These are phyloP conservation scores for Aleiodes testaceus DNA, from an alignment of 2,888 invertebrate species.

Conservation along the genomic window DNA sequence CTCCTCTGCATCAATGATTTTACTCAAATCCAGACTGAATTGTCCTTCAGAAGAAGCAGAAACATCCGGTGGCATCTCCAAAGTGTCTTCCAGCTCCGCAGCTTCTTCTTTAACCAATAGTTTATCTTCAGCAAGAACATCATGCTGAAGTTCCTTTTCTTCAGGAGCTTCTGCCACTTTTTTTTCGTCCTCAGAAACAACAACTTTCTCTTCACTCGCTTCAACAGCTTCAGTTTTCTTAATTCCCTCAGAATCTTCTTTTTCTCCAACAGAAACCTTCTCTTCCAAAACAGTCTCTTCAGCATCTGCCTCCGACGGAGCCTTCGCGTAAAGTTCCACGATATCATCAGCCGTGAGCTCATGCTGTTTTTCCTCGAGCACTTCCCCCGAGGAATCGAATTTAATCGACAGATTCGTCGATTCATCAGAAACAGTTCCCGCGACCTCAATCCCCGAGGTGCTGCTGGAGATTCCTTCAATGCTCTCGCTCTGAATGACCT, in stretches of 20 bases:
- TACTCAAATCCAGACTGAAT: not conserved
- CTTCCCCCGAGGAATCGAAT: not conserved
- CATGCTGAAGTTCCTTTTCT: no score
- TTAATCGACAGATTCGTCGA: conserved; percentile 6
- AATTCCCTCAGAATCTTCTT: no score
- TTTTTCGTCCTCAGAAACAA: not conserved
- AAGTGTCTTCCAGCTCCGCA: conserved; percentile 34
- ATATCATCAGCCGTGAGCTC: conserved; percentile 60
- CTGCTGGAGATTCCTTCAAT: conserved; percentile 17
- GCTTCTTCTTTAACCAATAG: not conserved
- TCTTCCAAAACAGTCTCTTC: not conserved
- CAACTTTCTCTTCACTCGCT: not conserved
- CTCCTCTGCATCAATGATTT: not conserved
- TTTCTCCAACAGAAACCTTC: not conserved
- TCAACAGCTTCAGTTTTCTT: no score
- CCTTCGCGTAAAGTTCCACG: conserved; percentile 34
- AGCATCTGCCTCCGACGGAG: not conserved
- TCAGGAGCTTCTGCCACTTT: no score
- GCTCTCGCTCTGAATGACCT: conserved; percentile 7
- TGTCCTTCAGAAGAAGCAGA: conserved; percentile 39
- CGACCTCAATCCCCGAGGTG: conserved; percentile 5
- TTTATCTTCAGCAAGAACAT: no score
- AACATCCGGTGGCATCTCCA: not conserved
- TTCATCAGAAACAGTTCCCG: not conserved
- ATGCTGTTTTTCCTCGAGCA: not conserved